These are phyloP conservation scores for Spisula solida DNA, from an alignment of 2,888 invertebrate species.

Conservation along the genomic window DNA sequence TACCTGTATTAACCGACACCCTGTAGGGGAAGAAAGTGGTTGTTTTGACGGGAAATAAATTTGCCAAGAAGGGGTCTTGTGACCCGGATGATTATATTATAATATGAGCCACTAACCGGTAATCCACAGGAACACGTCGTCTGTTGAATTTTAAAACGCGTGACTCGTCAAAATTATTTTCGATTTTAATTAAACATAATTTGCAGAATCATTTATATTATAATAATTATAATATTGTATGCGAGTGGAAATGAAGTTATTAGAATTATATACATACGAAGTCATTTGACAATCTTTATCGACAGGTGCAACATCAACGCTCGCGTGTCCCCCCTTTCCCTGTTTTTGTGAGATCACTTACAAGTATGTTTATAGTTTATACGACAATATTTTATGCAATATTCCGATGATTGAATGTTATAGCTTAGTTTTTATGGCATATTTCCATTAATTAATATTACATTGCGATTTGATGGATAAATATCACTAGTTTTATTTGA, in stretches of 20 bases:
- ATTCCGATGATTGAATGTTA: neutral
- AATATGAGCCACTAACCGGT: neutral
- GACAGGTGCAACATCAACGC: too few species aligned
- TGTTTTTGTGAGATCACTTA: neutral
- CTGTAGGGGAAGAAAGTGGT: neutral
- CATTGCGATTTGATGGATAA: neutral
- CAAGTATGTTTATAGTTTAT: neutral
- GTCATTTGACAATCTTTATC: too few species aligned
- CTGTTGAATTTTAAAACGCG: too few species aligned
- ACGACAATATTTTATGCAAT: neutral
- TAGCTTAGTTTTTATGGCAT: neutral
- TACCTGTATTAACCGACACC: constrained; percentile 24
- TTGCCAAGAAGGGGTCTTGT: neutral
- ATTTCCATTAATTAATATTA: neutral
- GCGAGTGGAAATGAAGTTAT: too few species aligned
- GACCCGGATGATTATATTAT: neutral
- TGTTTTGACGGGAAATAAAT: neutral
- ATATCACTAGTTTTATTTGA: neutral
- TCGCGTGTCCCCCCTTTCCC: too few species aligned
- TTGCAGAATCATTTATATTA: too few species aligned
- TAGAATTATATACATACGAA: too few species aligned
- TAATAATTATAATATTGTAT: too few species aligned
- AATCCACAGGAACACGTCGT: neutral
- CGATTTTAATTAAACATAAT: too few species aligned
- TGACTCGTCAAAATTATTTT: too few species aligned